phyloP scores from a whole-genome alignment of 2,797 vertebrate species.

The Gobionotothen gibberifrons region DNA sequence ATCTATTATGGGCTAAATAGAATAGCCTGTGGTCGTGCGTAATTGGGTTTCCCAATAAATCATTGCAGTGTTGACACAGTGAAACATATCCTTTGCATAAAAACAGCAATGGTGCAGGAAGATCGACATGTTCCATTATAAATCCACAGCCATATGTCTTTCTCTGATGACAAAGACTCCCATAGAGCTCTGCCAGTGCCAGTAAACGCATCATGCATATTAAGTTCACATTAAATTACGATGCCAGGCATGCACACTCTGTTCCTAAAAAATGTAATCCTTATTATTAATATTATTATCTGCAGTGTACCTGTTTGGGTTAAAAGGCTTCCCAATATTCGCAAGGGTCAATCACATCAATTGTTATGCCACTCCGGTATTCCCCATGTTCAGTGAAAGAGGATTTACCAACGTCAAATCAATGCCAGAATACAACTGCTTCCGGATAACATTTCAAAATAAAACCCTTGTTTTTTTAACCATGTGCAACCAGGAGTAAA shows the following conservation, averaged over 20 bases:
- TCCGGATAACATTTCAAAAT: slow-evolving; percentile 69
- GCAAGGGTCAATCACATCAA: slow-evolving; percentile 51
- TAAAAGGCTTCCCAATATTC: slow-evolving; percentile 32
- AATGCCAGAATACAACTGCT: background rate
- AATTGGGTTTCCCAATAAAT: slow-evolving; percentile 7
- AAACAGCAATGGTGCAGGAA: background rate
- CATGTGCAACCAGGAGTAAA: background rate
- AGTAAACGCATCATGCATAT: slow-evolving; percentile 21
- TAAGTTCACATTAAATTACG: background rate
- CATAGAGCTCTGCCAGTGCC: slow-evolving; percentile 19
- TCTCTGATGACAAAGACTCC: slow-evolving; percentile 46
- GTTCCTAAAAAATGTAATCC: background rate
- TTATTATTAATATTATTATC: background rate
- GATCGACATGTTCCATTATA: slow-evolving; percentile 8
- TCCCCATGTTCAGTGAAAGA: slow-evolving; percentile 36
- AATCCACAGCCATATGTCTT: slow-evolving; percentile 15
- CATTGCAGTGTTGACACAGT: slow-evolving; percentile 20
- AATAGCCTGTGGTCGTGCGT: background rate
- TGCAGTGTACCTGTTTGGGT: slow-evolving; percentile 65
- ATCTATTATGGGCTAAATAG: slow-evolving; percentile 7
- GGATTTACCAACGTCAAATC: slow-evolving; percentile 27
- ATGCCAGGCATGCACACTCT: background rate
- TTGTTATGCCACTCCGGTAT: slow-evolving; percentile 27
- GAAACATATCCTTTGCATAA: background rate
- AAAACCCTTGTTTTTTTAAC: slow-evolving; percentile 31